Conservation (phyloP, 2,113 vertebrate species). For the Ramphastos sulfuratus region DNA sequence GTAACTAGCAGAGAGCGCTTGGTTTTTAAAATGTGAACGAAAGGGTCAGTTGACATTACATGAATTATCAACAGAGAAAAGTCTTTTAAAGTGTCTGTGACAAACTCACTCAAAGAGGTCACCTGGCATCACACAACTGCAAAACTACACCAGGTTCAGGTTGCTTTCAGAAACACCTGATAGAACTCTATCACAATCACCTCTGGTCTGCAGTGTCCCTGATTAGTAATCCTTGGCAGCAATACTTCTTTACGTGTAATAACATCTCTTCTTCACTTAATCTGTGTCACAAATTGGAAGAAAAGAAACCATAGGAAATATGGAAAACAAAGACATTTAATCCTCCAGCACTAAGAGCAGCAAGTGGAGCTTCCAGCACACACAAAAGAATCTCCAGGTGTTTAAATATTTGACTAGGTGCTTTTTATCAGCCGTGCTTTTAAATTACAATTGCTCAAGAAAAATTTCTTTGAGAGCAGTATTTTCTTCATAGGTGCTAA, state of each 20-base stretch:
- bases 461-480: background rate
- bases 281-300: background rate
- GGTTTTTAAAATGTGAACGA: background rate
- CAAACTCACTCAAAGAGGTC: background rate
- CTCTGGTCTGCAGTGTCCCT: background rate
- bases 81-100: background rate
- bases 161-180: background rate
- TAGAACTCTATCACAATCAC: background rate
- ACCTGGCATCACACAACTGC: background rate
- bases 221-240: background rate
- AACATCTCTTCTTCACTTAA: conserved; percentile 1
- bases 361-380: background rate
- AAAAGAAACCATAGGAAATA: background rate
- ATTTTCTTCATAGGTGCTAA: background rate
- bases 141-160: background rate
- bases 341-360: background rate
- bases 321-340: background rate
- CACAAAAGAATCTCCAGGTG: background rate
- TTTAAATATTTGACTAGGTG: conserved; percentile 3
- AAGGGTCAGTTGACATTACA: background rate
- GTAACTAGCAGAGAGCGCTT: background rate
- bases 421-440: background rate
- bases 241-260: background rate
- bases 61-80: background rate
- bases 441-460: background rate